Evolutionary conservation across 2,888 invertebrate genomes (phyloP).

Genomic region (Diadegma fenestrale): DNA sequence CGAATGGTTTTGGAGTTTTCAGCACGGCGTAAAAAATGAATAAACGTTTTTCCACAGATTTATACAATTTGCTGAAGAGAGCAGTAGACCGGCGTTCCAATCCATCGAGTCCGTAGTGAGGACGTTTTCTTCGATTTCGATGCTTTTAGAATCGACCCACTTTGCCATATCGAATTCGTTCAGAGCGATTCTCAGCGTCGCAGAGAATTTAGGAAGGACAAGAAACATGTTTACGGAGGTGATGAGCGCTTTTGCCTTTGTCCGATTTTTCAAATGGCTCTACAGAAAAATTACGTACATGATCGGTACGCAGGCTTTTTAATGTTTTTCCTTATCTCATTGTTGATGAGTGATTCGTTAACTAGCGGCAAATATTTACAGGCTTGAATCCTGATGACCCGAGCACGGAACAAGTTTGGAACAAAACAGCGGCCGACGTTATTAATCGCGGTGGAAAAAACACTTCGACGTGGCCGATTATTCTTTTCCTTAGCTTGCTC

Average conservation of each 20-base stretch:
- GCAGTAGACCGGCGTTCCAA: slow-evolving; percentile 96
- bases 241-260: slow-evolving; percentile 94
- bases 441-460: slow-evolving; percentile 82
- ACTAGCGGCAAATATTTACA: slow-evolving; percentile 61
- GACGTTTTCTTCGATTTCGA: slow-evolving; percentile 96
- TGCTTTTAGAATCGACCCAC: slow-evolving; percentile 99
- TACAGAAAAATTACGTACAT: slow-evolving; percentile 90
- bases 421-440: slow-evolving; percentile 82
- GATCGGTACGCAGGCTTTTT: slow-evolving; percentile 86
- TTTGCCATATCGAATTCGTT: slow-evolving; percentile 98
- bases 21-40: not conserved
- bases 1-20: not conserved
- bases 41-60: slow-evolving; percentile 86
- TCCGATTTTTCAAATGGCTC: slow-evolving; percentile 93
- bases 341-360: not conserved
- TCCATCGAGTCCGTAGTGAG: slow-evolving; percentile 96
- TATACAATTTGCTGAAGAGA: slow-evolving; percentile 95
- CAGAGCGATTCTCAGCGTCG: slow-evolving; percentile 97
- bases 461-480: slow-evolving; percentile 93
- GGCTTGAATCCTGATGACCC: slow-evolving; percentile 80
- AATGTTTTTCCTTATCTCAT: not conserved
- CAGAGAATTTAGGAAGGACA: slow-evolving; percentile 96
- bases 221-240: slow-evolving; percentile 94
- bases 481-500: slow-evolving; percentile 95
- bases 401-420: slow-evolving; percentile 82